Percentiles rank a stretch among this genome's conserved stretches.
phyloP scores from a whole-genome alignment of 2,113 vertebrate species.

The Globicephala melas region DNA sequence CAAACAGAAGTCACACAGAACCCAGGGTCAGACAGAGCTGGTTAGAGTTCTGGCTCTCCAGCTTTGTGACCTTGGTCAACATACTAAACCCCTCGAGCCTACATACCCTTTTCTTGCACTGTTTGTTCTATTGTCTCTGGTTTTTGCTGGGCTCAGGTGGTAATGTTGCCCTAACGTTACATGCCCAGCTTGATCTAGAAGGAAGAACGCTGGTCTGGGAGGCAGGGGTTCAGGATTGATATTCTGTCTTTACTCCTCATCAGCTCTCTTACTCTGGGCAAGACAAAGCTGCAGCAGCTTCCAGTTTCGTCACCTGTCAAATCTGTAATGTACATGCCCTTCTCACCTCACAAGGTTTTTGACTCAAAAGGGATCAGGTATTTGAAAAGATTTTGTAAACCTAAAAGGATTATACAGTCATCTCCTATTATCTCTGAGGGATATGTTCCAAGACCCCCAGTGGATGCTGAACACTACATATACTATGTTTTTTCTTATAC shows the following conservation, averaged over 20 bases:
- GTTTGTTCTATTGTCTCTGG: not conserved
- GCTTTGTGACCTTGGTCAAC: not conserved
- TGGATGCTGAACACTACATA: not conserved
- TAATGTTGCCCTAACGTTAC: not conserved
- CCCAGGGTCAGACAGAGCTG: not conserved
- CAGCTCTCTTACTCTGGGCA: not conserved
- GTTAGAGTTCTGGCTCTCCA: not conserved
- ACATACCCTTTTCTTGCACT: not conserved
- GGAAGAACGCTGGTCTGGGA: not conserved
- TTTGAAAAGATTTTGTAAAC: conserved; percentile 19
- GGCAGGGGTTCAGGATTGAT: not conserved
- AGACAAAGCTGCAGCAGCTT: not conserved
- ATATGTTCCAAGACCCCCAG: not conserved
- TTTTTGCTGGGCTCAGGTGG: not conserved
- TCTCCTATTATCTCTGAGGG: not conserved
- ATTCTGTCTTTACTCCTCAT: not conserved
- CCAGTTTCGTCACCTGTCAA: not conserved
- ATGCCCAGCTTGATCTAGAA: not conserved
- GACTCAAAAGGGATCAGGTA: not conserved
- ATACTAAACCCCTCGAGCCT: not conserved
- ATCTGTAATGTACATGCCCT: not conserved
- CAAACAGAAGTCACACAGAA: not conserved
- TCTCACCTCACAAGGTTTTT: not conserved
- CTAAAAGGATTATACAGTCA: not conserved
- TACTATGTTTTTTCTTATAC: not conserved